Evolutionary conservation across 2,113 vertebrate genomes (phyloP).

Genomic region (Sebastes schlegelii): DNA sequence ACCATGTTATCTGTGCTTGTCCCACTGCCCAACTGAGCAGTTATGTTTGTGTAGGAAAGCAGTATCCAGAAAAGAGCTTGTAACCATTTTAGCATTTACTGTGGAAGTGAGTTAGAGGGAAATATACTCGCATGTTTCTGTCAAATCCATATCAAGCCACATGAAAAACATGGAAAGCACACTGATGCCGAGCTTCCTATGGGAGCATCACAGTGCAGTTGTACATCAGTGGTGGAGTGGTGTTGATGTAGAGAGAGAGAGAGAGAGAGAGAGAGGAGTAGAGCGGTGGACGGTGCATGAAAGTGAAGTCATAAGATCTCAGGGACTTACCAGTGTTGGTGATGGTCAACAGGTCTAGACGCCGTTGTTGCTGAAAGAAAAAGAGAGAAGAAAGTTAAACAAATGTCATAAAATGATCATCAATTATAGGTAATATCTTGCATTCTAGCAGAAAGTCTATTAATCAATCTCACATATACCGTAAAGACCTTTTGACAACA

Average conservation of each 20-base stretch:
- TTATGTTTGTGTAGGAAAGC: conserved; percentile 9
- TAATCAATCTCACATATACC: neutral
- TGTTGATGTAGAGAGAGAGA: neutral
- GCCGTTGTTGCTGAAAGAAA: conserved; percentile 96
- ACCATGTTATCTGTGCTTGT: neutral
- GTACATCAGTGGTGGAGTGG: neutral
- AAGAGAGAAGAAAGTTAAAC: conserved; percentile 64
- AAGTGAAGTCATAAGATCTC: conserved; percentile 14
- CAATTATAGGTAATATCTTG: neutral
- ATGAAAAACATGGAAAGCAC: conserved; percentile 6
- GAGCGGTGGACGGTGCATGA: neutral
- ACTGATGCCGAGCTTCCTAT: neutral
- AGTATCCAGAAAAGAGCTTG: conserved; percentile 13
- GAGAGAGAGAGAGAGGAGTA: neutral
- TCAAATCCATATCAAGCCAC: conserved; percentile 22
- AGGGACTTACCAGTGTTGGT: conserved; percentile 92
- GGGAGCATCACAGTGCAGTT: neutral
- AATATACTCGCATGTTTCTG: conserved; percentile 1
- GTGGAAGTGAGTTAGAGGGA: neutral
- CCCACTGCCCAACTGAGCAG: neutral
- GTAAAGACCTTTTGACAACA: too few relatives aligned
- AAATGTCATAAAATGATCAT: conserved; percentile 13
- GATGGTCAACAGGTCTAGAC: conserved; percentile 96
- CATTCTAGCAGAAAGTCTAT: conserved; percentile 10
- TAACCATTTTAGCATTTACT: neutral